Conservation (phyloP, 2,113 vertebrate species). For the Gallinago jamesoni region DNA sequence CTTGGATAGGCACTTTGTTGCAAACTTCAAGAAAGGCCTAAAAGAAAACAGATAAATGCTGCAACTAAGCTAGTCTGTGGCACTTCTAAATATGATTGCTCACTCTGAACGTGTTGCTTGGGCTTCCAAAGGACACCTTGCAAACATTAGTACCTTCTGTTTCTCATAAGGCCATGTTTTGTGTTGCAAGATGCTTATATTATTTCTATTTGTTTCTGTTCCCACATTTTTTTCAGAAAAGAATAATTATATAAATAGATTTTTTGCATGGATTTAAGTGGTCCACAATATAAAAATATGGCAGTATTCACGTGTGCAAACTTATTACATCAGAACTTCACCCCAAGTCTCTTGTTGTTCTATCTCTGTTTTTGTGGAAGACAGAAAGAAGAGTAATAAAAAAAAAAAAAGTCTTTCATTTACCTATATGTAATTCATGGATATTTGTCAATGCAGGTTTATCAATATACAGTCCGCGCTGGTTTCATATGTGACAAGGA, state of each 20-base stretch:
- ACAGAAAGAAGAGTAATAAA: background rate
- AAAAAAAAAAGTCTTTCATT: background rate
- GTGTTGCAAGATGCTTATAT: background rate
- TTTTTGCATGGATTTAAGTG: background rate
- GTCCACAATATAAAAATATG: background rate
- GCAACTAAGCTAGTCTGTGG: background rate
- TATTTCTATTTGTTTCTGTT: background rate
- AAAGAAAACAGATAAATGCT: background rate
- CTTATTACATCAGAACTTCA: background rate
- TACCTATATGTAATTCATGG: background rate
- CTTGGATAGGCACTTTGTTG: background rate
- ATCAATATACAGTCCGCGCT: background rate
- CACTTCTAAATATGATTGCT: background rate
- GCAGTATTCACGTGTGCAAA: background rate
- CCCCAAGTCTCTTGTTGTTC: background rate
- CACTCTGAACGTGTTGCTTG: background rate
- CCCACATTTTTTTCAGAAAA: background rate
- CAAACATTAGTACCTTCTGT: background rate
- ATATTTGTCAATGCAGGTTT: conserved; percentile 43
- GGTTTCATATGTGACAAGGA: background rate
- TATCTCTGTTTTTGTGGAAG: background rate
- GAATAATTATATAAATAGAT: background rate
- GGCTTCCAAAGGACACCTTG: background rate
- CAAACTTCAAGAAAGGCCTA: background rate
- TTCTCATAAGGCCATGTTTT: background rate